These are phyloP conservation scores for Caenorhabditis brenneri DNA, from an alignment of 1,140 invertebrate species.

Conservation along the genomic window DNA sequence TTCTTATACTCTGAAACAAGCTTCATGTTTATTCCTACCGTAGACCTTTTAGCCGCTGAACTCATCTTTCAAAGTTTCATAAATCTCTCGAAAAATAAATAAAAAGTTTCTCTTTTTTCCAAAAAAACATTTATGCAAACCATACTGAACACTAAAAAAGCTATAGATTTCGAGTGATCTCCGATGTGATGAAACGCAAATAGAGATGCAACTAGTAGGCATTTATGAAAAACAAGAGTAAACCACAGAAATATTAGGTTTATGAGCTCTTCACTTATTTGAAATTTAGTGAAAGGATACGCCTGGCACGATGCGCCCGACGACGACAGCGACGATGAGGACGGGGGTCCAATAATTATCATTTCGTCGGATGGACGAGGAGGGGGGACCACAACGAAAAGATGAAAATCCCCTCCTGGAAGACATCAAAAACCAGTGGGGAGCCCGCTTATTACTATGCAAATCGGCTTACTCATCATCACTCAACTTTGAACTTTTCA, in stretches of 20 bases:
- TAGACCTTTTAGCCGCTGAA: no score
- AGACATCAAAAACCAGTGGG: conserved; percentile 31
- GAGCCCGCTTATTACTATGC: conserved; percentile 24
- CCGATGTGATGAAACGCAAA: not conserved
- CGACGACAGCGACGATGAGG: not conserved
- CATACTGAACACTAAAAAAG: not conserved
- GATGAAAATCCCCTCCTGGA: conserved; percentile 33
- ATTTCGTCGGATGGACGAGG: not conserved
- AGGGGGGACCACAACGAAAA: not conserved
- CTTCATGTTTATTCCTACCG: no score
- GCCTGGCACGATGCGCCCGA: not conserved
- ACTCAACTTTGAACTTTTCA: conserved; percentile 36
- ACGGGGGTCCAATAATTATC: conserved; percentile 24
- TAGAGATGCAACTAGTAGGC: not conserved
- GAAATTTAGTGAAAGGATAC: conserved; percentile 20
- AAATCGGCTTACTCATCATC: conserved; percentile 39
- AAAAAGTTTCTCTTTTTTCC: not conserved
- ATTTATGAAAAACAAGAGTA: conserved; percentile 8
- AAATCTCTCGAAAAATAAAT: not conserved
- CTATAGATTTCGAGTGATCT: not conserved
- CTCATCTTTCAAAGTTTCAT: not conserved
- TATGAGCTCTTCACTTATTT: conserved; percentile 32
- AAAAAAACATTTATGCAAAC: not conserved
- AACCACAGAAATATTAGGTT: not conserved
- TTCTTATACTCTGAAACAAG: no score